These are phyloP conservation scores for Ancistrus triradiatus DNA, from an alignment of 2,113 vertebrate species.

Conservation along the genomic window DNA sequence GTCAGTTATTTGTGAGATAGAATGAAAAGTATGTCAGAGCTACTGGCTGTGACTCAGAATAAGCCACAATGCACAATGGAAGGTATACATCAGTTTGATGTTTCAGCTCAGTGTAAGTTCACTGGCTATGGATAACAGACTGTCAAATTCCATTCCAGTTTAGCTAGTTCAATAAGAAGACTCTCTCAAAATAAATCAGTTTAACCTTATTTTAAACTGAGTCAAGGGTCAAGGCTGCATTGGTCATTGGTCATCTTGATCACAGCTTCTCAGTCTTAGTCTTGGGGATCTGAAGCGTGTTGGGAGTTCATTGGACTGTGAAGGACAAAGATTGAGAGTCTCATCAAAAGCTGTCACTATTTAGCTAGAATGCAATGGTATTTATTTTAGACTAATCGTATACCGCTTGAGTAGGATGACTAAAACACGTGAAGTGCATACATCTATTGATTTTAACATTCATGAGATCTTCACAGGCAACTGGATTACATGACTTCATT, in stretches of 20 bases:
- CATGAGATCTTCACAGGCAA: slow-evolving; percentile 16
- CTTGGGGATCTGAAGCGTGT: no score
- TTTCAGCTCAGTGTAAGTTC: neutral
- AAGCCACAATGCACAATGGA: slow-evolving; percentile 15
- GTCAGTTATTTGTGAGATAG: neutral
- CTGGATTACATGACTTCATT: slow-evolving; percentile 10
- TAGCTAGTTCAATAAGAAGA: no score
- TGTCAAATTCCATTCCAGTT: no score
- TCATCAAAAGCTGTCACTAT: neutral
- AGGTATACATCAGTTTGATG: neutral
- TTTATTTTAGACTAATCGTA: neutral
- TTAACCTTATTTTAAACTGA: no score
- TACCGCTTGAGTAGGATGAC: neutral
- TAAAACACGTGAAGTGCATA: slow-evolving; percentile 8
- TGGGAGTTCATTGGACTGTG: no score
- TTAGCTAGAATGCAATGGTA: neutral
- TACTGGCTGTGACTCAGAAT: slow-evolving; percentile 12
- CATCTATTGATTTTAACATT: slow-evolving; percentile 6
- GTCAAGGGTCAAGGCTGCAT: no score
- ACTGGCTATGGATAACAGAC: neutral
- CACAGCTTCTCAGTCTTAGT: no score
- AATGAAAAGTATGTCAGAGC: slow-evolving; percentile 20
- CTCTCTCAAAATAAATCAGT: no score
- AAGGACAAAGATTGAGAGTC: neutral
- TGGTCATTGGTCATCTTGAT: no score